These are phyloP conservation scores for Amazona vittata DNA, from an alignment of 2,113 vertebrate genomes.

Conservation along the genomic window DNA sequence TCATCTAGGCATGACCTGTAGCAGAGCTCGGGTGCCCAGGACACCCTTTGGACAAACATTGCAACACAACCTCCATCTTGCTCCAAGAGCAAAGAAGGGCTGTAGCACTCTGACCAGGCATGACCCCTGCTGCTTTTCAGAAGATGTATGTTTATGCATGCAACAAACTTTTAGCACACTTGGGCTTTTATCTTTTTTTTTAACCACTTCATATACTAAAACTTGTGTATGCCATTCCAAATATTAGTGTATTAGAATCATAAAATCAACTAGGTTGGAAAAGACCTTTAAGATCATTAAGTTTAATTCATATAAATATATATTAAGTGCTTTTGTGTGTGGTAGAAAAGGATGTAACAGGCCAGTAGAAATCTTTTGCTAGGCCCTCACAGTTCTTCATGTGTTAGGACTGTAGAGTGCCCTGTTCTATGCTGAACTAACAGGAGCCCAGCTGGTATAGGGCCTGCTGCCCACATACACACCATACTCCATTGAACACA, in stretches of 20 bases:
- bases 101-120: accelerated
- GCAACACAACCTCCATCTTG: accelerated
- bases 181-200: not conserved
- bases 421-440: not conserved
- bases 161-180: not conserved
- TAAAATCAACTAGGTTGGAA: not conserved
- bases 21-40: not conserved
- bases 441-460: not conserved
- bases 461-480: not conserved
- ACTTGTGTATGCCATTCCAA: not conserved
- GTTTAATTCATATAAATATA: not conserved
- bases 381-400: not conserved
- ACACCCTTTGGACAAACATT: no score
- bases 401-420: not conserved
- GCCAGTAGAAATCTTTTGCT: not conserved
- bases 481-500: not conserved
- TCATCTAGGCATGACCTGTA: not conserved
- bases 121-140: not conserved
- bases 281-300: not conserved
- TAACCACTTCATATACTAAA: not conserved
- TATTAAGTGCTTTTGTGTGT: not conserved
- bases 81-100: not conserved
- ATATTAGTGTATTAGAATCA: not conserved
- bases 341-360: not conserved
- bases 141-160: not conserved